Evolutionary conservation across 2,888 invertebrate species (phyloP).

Genomic region (Xiphydria camelus): DNA sequence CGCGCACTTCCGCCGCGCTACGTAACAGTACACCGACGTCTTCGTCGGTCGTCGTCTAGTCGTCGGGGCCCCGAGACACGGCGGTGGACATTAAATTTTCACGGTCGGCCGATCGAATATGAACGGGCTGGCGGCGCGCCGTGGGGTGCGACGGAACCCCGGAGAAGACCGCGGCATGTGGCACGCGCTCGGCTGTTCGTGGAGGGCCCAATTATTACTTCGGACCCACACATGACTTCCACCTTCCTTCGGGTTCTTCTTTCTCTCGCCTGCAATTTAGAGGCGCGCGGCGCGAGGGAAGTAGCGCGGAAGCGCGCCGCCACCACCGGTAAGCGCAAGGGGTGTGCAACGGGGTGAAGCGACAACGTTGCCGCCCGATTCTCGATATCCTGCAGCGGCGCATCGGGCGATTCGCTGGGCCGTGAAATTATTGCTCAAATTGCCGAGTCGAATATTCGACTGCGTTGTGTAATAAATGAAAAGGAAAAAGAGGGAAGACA

Average conservation of each 20-base stretch:
- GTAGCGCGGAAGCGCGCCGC: too few relatives aligned
- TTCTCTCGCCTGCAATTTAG: not conserved
- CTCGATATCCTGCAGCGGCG: conserved; percentile 1
- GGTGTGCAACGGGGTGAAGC: too few relatives aligned
- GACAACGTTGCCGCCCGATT: not conserved
- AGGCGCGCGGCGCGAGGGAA: not conserved
- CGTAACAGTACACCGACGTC: not conserved
- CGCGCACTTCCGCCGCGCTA: not conserved
- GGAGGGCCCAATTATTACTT: conserved; percentile 35
- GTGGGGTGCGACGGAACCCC: conserved; percentile 1
- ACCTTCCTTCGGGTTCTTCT: not conserved
- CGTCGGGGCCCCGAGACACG: conserved; percentile 3
- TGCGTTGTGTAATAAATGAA: too few relatives aligned
- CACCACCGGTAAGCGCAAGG: too few relatives aligned
- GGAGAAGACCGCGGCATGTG: conserved; percentile 28
- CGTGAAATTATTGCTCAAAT: conserved; percentile 30
- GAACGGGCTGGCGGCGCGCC: conserved; percentile 11
- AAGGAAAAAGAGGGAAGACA: too few relatives aligned
- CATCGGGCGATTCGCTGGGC: conserved; percentile 24
- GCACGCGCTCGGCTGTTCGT: conserved; percentile 24
- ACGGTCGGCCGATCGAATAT: conserved; percentile 35
- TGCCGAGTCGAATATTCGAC: conserved; percentile 8
- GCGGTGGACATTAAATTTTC: conserved; percentile 38
- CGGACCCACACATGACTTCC: conserved; percentile 22
- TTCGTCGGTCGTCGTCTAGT: not conserved